Conservation (phyloP, 2,888 invertebrate genomes). For the Platyscelio sp. region DNA sequence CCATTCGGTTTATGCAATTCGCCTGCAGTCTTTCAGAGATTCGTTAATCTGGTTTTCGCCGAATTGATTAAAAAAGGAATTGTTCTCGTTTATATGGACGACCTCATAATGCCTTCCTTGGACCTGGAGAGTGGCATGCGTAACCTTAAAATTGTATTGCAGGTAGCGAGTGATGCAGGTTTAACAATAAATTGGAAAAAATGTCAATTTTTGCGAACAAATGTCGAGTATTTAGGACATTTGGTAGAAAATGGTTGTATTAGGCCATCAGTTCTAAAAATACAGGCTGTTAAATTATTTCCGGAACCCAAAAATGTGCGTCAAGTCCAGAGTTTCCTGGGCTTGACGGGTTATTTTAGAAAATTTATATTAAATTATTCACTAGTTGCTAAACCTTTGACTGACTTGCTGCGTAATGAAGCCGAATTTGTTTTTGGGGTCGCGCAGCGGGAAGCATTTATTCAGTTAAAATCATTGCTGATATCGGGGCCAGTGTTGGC, state of each 20-base stretch:
- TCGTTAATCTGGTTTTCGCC: not conserved
- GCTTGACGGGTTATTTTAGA: not conserved
- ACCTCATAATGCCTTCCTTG: not conserved
- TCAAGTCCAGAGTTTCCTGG: not conserved
- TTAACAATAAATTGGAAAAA: conserved; percentile 10
- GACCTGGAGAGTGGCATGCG: not conserved
- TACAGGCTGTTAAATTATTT: conserved; percentile 27
- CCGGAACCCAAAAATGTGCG: not conserved
- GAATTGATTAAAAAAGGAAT: not conserved
- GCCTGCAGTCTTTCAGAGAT: too few species aligned
- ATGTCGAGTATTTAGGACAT: not conserved
- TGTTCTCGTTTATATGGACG: not conserved
- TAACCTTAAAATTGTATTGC: not conserved
- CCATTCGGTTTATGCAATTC: too few species aligned
- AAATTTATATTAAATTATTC: not conserved
- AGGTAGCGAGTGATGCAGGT: not conserved
- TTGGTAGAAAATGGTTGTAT: conserved; percentile 4
- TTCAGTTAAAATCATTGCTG: not conserved
- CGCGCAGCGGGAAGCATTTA: conserved; percentile 18
- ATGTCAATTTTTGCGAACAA: not conserved
- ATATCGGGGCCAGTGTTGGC: not conserved
- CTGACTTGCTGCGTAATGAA: not conserved
- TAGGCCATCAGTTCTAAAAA: conserved; percentile 6
- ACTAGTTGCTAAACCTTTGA: not conserved
- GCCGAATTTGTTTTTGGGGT: not conserved